phyloP scores from a whole-genome alignment of 2,888 invertebrate species.

The Lobophora halterata region DNA sequence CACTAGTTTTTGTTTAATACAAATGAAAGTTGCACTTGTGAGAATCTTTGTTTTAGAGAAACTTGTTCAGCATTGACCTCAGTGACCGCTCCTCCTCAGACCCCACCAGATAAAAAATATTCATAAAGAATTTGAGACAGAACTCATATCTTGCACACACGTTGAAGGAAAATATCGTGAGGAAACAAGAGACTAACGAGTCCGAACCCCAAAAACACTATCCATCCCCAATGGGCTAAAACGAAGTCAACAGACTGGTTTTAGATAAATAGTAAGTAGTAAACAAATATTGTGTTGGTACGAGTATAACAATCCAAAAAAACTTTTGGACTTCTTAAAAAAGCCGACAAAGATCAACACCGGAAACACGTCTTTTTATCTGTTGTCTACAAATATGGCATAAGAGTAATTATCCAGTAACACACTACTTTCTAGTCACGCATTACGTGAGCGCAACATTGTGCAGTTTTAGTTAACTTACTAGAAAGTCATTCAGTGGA shows the following conservation, averaged over 20 bases:
- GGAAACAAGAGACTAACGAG: too few relatives aligned
- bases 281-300: too few relatives aligned
- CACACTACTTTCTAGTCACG: conserved; percentile 61
- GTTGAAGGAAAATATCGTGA: too few relatives aligned
- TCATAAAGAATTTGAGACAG: too few relatives aligned
- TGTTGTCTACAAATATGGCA: conserved; percentile 38
- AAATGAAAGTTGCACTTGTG: conserved; percentile 78
- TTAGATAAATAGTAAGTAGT: too few relatives aligned
- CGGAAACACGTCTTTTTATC: conserved; percentile 35
- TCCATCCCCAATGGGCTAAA: too few relatives aligned
- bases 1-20: conserved; percentile 66
- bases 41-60: conserved; percentile 60
- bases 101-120: too few relatives aligned
- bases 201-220: too few relatives aligned
- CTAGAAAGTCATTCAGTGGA: conserved; percentile 53
- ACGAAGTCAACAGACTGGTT: too few relatives aligned
- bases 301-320: too few relatives aligned
- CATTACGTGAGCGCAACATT: conserved; percentile 58
- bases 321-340: conserved; percentile 5
- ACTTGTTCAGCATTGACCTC: conserved; percentile 70
- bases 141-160: too few relatives aligned
- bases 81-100: conserved; percentile 33
- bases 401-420: conserved; percentile 50
- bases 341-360: conserved; percentile 21
- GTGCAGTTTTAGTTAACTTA: conserved; percentile 53